A percentile compares a stretch with the other conserved stretches of the same genome.
phyloP scores from a whole-genome alignment of 2,113 vertebrate genomes.

The Ctenodactylus gundi region DNA sequence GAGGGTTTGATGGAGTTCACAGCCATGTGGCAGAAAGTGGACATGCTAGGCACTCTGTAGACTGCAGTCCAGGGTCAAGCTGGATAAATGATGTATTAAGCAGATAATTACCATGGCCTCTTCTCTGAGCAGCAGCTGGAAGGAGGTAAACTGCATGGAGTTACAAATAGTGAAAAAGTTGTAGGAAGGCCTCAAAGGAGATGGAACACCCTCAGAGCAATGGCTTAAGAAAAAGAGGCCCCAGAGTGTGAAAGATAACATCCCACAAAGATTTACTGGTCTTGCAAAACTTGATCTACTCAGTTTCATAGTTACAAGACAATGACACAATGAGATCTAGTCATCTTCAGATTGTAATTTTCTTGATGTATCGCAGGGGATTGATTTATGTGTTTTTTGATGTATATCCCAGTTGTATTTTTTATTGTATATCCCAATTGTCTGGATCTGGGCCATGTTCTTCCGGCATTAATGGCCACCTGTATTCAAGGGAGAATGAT shows the following conservation, averaged over 20 bases:
- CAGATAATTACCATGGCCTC: constrained; percentile 39
- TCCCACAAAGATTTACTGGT: fast-evolving
- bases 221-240: neutral
- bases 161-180: constrained; percentile 32
- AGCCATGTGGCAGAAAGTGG: neutral
- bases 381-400: neutral
- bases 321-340: neutral
- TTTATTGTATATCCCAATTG: neutral
- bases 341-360: neutral
- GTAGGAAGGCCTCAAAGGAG: neutral
- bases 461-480: neutral
- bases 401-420: neutral
- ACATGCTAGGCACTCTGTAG: neutral
- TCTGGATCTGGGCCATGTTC: neutral
- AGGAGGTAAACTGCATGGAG: constrained; percentile 63
- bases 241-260: neutral
- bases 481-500: neutral
- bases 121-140: constrained; percentile 60
- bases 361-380: neutral
- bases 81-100: constrained; percentile 54
- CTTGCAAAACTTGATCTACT: neutral
- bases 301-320: neutral
- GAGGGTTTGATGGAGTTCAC: neutral
- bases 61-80: constrained; percentile 23
- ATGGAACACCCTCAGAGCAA: neutral